Evolutionary conservation across 2,888 invertebrate genomes (phyloP).

Genomic region (Chirona hameri): DNA sequence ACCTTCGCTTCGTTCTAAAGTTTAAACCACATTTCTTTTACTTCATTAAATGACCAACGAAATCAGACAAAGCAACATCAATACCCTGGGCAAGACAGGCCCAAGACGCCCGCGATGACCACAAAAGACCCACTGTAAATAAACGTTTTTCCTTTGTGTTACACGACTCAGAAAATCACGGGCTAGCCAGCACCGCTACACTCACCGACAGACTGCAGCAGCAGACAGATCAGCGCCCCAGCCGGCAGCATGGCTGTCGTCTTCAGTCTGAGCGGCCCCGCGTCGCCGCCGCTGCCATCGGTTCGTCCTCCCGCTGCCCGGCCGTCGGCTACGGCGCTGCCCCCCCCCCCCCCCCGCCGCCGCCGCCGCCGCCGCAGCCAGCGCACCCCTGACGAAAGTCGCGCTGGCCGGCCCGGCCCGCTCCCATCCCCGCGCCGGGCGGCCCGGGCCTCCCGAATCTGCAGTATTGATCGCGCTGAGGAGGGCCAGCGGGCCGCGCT

Average conservation of each 20-base stretch:
- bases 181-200: too few relatives aligned
- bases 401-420: background rate
- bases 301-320: too few relatives aligned
- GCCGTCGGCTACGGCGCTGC: background rate
- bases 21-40: too few relatives aligned
- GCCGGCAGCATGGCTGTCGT: background rate
- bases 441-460: conserved; percentile 25
- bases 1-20: too few relatives aligned
- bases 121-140: too few relatives aligned
- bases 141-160: too few relatives aligned
- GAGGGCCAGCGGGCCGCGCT: background rate
- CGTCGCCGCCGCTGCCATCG: background rate
- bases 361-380: background rate
- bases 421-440: too few relatives aligned
- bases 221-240: background rate
- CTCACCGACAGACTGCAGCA: background rate
- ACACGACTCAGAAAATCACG: too few relatives aligned
- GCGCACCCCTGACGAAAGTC: background rate
- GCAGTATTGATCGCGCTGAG: conserved; percentile 7
- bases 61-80: too few relatives aligned
- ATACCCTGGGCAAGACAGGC: too few relatives aligned
- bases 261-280: background rate
- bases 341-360: background rate
- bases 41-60: too few relatives aligned
- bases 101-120: too few relatives aligned